Evolutionary conservation across 2,797 vertebrate species (phyloP).

Genomic region (Enteromius anoplus): DNA sequence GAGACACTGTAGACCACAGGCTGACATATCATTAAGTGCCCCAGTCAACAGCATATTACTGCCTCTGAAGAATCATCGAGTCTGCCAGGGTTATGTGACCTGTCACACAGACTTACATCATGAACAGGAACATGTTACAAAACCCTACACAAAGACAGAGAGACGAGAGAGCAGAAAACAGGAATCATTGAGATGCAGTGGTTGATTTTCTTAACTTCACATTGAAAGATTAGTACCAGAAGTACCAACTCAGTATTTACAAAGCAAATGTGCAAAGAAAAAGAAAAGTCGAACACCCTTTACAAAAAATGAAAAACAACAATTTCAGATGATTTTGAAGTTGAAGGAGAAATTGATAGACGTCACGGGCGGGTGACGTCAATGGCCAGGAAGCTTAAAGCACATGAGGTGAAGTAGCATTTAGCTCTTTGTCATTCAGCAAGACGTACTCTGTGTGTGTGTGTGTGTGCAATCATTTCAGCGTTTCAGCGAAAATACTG

Average conservation of each 20-base stretch:
- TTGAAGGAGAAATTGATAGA: no score
- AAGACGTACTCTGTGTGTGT: no score
- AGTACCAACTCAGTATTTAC: background rate
- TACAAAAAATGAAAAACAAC: no score
- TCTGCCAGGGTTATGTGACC: constrained; percentile 71
- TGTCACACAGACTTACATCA: constrained; percentile 69
- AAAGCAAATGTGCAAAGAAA: background rate
- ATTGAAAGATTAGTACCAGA: background rate
- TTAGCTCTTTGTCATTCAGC: no score
- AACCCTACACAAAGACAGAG: constrained; percentile 35
- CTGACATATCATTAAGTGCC: constrained; percentile 41
- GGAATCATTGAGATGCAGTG: constrained; percentile 63
- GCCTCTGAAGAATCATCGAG: constrained; percentile 63
- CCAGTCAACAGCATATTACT: constrained; percentile 64
- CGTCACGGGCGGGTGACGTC: no score
- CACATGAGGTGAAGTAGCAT: no score
- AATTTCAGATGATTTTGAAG: no score
- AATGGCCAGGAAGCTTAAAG: no score
- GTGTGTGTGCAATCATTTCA: no score
- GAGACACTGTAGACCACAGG: constrained; percentile 45
- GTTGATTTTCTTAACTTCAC: background rate
- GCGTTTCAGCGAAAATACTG: no score
- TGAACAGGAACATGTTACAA: constrained; percentile 53
- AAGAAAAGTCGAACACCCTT: background rate
- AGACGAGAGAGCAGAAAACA: constrained; percentile 40